Percentiles rank a stretch among this genome's conserved stretches.
Conservation (phyloP, 2,113 vertebrate species). For the Lates calcarifer region DNA sequence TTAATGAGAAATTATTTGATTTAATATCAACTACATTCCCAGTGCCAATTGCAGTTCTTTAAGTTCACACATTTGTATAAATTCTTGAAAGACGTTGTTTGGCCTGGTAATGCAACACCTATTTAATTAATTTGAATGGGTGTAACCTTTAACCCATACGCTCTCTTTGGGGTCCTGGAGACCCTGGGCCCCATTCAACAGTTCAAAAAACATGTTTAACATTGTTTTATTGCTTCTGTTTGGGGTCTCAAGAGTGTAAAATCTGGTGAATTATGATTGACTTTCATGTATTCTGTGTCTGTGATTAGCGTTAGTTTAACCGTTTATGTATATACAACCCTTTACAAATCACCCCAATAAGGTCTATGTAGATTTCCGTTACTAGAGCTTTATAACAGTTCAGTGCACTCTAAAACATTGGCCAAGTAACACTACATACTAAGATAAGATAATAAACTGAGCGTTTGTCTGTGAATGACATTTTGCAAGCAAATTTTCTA, state of each 20-base stretch:
- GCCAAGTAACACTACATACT: no score
- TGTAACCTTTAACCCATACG: neutral
- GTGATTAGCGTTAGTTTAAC: neutral
- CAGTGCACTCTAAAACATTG: neutral
- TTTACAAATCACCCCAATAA: neutral
- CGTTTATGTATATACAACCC: neutral
- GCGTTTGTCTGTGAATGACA: no score
- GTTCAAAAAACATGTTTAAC: neutral
- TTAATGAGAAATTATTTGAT: constrained; percentile 55
- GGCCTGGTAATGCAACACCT: neutral
- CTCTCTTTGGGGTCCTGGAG: neutral
- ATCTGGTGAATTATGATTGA: neutral
- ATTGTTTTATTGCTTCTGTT: neutral
- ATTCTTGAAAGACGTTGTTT: constrained; percentile 7
- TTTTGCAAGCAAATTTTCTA: no score
- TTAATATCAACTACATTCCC: constrained; percentile 41
- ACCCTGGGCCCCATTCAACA: neutral
- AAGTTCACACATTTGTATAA: constrained; percentile 9
- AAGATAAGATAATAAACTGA: no score
- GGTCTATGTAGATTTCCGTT: no score
- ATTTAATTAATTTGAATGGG: neutral
- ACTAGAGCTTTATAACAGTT: neutral
- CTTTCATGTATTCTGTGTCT: neutral
- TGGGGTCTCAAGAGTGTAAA: neutral
- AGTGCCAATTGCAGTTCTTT: constrained; percentile 20